Percentiles rank a stretch among this genome's conserved stretches.
Evolutionary conservation across 2,797 vertebrate species (phyloP).

Genomic region (Lagocephalus sceleratus): DNA sequence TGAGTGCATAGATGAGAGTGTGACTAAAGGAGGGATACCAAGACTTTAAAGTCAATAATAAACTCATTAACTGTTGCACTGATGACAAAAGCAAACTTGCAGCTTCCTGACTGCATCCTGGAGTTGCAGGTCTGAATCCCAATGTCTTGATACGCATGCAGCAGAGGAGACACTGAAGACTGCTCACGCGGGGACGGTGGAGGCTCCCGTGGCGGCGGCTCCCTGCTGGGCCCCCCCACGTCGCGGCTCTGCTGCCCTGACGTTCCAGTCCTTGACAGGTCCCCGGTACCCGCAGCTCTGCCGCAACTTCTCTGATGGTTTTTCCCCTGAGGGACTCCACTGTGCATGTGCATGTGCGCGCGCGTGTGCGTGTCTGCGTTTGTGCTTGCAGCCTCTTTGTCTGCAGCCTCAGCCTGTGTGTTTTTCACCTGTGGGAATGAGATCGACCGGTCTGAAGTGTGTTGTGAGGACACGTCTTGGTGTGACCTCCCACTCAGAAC

Average conservation of each 20-base stretch:
- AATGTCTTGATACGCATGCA: conserved; percentile 8
- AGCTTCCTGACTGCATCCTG: conserved; percentile 1
- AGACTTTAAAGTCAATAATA: conserved; percentile 14
- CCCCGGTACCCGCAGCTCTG: too few species aligned
- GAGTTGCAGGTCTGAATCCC: conserved; percentile 18
- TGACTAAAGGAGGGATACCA: conserved; percentile 5
- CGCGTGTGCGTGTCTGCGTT: background rate
- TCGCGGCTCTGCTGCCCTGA: conserved; percentile 35
- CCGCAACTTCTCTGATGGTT: conserved; percentile 11
- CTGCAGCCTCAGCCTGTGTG: background rate
- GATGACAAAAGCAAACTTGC: conserved; percentile 2
- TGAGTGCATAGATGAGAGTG: conserved; percentile 5
- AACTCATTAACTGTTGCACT: conserved; percentile 13
- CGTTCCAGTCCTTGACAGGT: conserved; percentile 44
- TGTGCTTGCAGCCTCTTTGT: background rate
- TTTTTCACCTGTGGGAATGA: background rate
- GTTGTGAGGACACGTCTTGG: background rate
- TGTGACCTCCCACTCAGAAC: background rate
- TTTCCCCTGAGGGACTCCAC: conserved; percentile 12
- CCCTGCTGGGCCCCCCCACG: conserved; percentile 18
- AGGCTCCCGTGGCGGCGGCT: conserved; percentile 10
- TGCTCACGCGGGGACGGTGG: too few species aligned
- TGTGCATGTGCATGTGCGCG: conserved; percentile 1
- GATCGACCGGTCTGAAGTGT: background rate
- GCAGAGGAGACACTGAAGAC: conserved; percentile 20